Base-by-base conservation (phyloP, 2,888 invertebrate genomes). In the Troilus luridus region DNA sequence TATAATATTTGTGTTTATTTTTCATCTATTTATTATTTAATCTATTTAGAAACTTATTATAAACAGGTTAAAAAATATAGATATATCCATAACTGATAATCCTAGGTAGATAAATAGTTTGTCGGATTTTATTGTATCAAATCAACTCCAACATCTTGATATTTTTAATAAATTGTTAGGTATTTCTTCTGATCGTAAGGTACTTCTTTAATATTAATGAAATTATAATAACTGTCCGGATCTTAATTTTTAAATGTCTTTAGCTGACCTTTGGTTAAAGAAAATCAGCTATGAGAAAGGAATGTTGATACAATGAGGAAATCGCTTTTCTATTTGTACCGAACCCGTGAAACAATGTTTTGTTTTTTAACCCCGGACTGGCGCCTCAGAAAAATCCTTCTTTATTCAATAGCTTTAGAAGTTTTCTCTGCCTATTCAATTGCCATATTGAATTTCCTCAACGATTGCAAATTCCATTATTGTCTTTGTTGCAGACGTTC, bases 311-410 rank as follows among this genome's bases (percentile, higher is more conserved):
- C 41, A 7, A 7, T 41, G 17, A 67, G 6, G 14, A 77, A 41
- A 77, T n/a, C 7, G 6, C 27, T 41, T 27, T 19, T 77, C 41
- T 41, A 7, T 77, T 77, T 27, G 19, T 17, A 41, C 19, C 9
- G 17, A 77, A 77, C 17, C 72, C 72, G 72, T 77, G 72, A 67
- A 67, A 67, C 67, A 67, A 24, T 24, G 24, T 67, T 67, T 67
- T 12, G 41, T 67, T 77, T 77, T 77, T 77, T 8, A 77, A 17
- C 41, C 72, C 17, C 24, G 41, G 17, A 9, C 6, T 77, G 72
- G 72, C 72, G 72, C 72, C 72, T 77, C 17, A 77, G 72, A 77
- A 77, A 77, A 77, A 77, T 77, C 7, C 72, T 9, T 19, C 2
- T 27, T 17, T 8, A 77, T 77, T 12, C 41, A 41, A 8, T 17